Evolutionary conservation across 2,888 invertebrate genomes (phyloP).

Genomic region (Dolichomitus sp.): DNA sequence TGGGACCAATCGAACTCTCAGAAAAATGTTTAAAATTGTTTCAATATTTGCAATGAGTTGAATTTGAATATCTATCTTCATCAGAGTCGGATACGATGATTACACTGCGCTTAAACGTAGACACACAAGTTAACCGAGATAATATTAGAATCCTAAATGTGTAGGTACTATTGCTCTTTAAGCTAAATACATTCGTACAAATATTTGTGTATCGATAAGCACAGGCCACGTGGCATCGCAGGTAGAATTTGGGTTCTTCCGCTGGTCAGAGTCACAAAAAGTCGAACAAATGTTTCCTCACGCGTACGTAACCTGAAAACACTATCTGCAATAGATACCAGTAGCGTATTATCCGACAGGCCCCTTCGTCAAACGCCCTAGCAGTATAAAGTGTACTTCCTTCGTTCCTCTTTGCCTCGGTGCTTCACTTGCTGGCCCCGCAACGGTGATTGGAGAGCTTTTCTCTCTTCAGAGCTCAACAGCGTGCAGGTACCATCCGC

Average conservation of each 20-base stretch:
- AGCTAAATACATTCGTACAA: neutral
- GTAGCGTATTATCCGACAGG: constrained; percentile 26
- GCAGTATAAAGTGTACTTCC: constrained; percentile 4
- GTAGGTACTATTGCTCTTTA: neutral
- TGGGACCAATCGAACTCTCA: neutral
- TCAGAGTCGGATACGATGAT: neutral
- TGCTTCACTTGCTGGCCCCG: neutral
- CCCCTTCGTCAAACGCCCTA: neutral
- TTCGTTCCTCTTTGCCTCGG: neutral
- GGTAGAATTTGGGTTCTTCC: neutral
- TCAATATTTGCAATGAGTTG: too few relatives aligned
- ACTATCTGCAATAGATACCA: constrained; percentile 21
- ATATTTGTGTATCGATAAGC: constrained; percentile 18
- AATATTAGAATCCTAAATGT: constrained; percentile 11
- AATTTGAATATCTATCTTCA: neutral
- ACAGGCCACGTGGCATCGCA: neutral
- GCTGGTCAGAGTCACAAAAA: neutral
- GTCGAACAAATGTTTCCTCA: constrained; percentile 46
- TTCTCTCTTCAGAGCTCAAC: neutral
- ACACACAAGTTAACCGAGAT: neutral
- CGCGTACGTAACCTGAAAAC: neutral
- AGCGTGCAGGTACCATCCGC: constrained; percentile 41
- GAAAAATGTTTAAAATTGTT: too few relatives aligned
- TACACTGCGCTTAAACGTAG: neutral
- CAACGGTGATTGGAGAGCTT: constrained; percentile 7